Evolutionary conservation across 2,113 vertebrate species (phyloP).

Genomic region (Oceanites oceanicus): DNA sequence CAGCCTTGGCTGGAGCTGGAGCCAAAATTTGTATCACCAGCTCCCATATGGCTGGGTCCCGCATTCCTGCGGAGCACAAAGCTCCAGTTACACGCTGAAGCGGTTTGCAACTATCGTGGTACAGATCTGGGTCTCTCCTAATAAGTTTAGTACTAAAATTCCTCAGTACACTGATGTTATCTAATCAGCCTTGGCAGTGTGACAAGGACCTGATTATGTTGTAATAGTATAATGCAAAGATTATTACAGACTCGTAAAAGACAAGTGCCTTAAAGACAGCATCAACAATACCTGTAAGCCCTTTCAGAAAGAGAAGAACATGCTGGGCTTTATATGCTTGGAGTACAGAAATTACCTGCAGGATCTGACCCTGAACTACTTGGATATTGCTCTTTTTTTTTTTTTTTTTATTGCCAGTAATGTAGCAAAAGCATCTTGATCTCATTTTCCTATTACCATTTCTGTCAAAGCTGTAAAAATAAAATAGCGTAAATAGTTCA

Average conservation of each 20-base stretch:
- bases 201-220: conserved; percentile 33
- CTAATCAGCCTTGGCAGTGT: conserved; percentile 25
- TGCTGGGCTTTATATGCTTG: neutral
- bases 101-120: neutral
- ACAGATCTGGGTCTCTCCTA: neutral
- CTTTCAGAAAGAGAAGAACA: neutral
- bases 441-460: conserved; percentile 12
- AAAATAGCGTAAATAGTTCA: neutral
- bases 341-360: neutral
- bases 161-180: neutral
- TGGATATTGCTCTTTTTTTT: neutral
- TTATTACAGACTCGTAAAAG: conserved; percentile 47
- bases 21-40: neutral
- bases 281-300: conserved; percentile 2
- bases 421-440: neutral
- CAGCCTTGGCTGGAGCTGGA: neutral
- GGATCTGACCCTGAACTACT: neutral
- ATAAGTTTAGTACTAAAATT: neutral
- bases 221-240: conserved; percentile 38
- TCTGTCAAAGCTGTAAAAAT: conserved; percentile 39
- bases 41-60: neutral
- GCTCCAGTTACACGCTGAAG: neutral
- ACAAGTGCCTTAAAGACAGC: conserved; percentile 2
- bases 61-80: neutral
- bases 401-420: neutral